These are phyloP conservation scores for Cryptoblepharus egeriae DNA, from an alignment of 2,797 vertebrate species.

Conservation along the genomic window DNA sequence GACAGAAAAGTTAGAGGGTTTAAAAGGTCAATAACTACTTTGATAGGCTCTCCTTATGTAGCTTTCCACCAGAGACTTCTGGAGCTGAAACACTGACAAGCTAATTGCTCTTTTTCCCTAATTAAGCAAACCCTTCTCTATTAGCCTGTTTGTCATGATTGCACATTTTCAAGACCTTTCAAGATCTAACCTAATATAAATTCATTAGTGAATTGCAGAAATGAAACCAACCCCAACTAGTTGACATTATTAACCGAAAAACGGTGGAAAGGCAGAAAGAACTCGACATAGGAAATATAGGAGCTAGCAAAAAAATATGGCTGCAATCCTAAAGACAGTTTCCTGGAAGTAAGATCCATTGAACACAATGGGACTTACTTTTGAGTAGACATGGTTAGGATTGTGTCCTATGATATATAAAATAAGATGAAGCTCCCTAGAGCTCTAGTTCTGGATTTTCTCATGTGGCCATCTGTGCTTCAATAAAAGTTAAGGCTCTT, in stretches of 20 bases:
- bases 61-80: constrained; percentile 82
- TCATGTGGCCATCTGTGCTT: too few species aligned
- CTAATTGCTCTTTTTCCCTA: constrained; percentile 89
- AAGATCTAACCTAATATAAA: constrained; percentile 69
- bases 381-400: too few species aligned
- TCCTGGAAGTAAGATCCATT: too few species aligned
- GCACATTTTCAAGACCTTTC: constrained; percentile 70
- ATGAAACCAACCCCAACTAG: constrained; percentile 64
- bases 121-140: constrained; percentile 78
- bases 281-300: constrained; percentile 26
- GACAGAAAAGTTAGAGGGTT: constrained; percentile 85
- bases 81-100: constrained; percentile 91
- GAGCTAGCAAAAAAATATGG: neutral
- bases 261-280: constrained; percentile 36
- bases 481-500: too few species aligned
- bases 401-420: too few species aligned
- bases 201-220: constrained; percentile 72
- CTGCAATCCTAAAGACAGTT: too few species aligned
- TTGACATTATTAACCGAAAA: constrained; percentile 66
- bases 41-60: constrained; percentile 88
- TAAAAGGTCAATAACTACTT: constrained; percentile 91
- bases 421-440: too few species aligned
- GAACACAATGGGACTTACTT: too few species aligned
- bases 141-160: constrained; percentile 75
- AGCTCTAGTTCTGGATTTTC: too few species aligned